These are phyloP conservation scores for Netelia virgata DNA, from an alignment of 2,888 invertebrate genomes.

Conservation along the genomic window DNA sequence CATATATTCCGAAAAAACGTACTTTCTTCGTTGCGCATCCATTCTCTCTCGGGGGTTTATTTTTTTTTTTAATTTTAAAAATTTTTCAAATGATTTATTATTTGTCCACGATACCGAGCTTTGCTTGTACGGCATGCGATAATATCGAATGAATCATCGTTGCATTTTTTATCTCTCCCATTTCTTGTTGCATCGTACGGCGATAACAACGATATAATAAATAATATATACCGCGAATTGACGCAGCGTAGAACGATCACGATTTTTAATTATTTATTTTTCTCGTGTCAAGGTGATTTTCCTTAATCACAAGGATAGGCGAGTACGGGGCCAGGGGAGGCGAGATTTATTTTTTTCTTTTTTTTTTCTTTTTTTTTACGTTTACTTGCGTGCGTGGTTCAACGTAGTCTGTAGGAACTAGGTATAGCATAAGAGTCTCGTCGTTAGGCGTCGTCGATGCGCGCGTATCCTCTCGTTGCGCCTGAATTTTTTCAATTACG, in stretches of 20 bases:
- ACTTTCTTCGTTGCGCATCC: conserved; percentile 64
- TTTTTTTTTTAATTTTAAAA: conserved; percentile 4
- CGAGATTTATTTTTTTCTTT: conserved; percentile 7
- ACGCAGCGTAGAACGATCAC: conserved; percentile 59
- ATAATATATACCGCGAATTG: conserved; percentile 57
- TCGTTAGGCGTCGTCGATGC: conserved; percentile 39
- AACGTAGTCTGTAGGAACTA: conserved; percentile 68
- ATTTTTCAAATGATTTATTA: conserved; percentile 45
- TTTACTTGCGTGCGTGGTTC: conserved; percentile 48
- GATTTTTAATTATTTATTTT: conserved; percentile 23
- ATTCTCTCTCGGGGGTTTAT: background rate
- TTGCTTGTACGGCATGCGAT: conserved; percentile 63
- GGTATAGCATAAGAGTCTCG: conserved; percentile 58
- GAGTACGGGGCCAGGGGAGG: conserved; percentile 1
- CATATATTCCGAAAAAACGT: conserved; percentile 69
- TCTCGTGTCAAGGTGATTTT: background rate
- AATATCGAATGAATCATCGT: conserved; percentile 36
- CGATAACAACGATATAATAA: conserved; percentile 48
- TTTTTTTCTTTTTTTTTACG: conserved; percentile 22
- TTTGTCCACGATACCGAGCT: conserved; percentile 45
- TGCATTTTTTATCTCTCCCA: conserved; percentile 6
- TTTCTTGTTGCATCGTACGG: conserved; percentile 25
- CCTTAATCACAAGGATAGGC: conserved; percentile 31
- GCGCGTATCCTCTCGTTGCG: conserved; percentile 28
- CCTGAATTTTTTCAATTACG: conserved; percentile 44